Evolutionary conservation across 2,797 vertebrate species (phyloP).

Genomic region (Parotocinclus haroldoi): DNA sequence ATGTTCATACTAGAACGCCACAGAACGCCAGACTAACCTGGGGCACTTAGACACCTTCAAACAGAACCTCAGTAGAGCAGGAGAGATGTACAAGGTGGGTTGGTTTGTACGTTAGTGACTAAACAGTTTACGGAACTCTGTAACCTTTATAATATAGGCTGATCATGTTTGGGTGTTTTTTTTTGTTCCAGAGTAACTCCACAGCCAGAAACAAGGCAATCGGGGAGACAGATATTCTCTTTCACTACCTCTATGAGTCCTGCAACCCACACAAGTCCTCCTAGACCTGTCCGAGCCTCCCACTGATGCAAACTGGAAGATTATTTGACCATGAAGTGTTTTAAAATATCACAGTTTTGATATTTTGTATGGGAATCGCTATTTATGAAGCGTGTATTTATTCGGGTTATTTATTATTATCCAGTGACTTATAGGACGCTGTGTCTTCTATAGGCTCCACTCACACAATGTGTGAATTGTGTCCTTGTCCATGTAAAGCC

Average conservation of each 20-base stretch:
- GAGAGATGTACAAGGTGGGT: slow-evolving; percentile 29
- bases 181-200: slow-evolving; percentile 67
- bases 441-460: slow-evolving; percentile 7
- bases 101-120: not conserved
- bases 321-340: slow-evolving; percentile 9
- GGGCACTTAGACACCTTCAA: slow-evolving; percentile 56
- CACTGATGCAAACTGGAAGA: not conserved
- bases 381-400: slow-evolving; percentile 51
- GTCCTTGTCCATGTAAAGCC: slow-evolving; percentile 30
- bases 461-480: slow-evolving; percentile 30
- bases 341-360: slow-evolving; percentile 10
- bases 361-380: slow-evolving; percentile 32
- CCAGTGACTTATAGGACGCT: slow-evolving; percentile 9
- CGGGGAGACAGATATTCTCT: slow-evolving; percentile 74
- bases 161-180: slow-evolving; percentile 1
- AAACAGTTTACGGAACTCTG: not conserved
- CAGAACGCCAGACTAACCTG: not conserved
- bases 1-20: not conserved
- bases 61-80: slow-evolving; percentile 64
- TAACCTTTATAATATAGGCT: not conserved
- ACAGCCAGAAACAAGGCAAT: slow-evolving; percentile 73
- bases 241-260: slow-evolving; percentile 56
- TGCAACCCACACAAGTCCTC: slow-evolving; percentile 30
- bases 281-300: slow-evolving; percentile 2
- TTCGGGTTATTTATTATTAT: slow-evolving; percentile 46